phyloP scores from a whole-genome alignment of 2,113 vertebrate species.

The Lepidothrix coronata region DNA sequence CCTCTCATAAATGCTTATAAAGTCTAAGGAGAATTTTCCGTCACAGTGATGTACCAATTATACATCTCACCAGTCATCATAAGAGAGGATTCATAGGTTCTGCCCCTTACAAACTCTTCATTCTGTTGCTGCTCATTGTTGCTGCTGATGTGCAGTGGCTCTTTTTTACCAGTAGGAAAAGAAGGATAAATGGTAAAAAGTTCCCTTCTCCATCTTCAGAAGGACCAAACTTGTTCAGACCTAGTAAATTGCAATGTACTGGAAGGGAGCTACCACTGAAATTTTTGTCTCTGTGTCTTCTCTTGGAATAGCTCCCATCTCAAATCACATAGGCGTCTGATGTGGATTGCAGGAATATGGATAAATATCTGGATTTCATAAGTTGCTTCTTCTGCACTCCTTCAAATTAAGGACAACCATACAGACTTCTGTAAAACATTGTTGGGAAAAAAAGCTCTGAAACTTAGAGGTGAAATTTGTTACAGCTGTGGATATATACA shows the following conservation, averaged over 20 bases:
- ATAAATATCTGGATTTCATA: neutral
- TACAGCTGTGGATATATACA: neutral
- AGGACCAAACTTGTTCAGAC: neutral
- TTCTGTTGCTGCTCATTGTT: neutral
- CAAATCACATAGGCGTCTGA: neutral
- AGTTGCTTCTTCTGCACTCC: neutral
- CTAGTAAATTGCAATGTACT: neutral
- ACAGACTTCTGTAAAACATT: neutral
- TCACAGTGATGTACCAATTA: too few relatives aligned
- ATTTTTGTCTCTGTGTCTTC: neutral
- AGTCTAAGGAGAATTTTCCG: neutral
- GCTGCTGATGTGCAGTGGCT: neutral
- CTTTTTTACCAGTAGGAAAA: neutral
- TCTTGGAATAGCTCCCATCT: neutral
- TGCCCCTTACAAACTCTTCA: neutral
- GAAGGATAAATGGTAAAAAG: neutral
- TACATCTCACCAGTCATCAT: neutral
- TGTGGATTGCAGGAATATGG: neutral
- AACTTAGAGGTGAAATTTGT: neutral
- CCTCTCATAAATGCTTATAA: neutral
- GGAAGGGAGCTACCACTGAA: neutral
- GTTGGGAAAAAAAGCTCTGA: neutral
- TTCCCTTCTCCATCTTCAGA: neutral
- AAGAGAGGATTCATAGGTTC: neutral
- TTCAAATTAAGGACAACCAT: neutral